Percentiles rank a stretch among this genome's conserved stretches.
Conservation (phyloP, 2,888 invertebrate genomes). For the Oxystoma pomonae region DNA sequence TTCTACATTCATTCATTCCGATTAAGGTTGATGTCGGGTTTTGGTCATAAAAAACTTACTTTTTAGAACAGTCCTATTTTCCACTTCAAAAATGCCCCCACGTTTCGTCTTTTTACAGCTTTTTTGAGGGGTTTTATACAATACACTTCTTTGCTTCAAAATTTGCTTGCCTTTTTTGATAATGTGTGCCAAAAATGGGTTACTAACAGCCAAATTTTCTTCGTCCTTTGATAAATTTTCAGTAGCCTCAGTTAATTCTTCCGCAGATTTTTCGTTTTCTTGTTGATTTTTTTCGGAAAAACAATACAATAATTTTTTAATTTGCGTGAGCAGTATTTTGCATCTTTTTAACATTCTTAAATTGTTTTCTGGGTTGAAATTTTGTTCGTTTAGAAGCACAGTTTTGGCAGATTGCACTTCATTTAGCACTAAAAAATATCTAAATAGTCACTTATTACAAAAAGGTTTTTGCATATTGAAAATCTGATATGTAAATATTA, state of each 20-base stretch:
- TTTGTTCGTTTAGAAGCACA: conserved; percentile 27
- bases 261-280: not conserved
- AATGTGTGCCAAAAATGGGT: conserved; percentile 33
- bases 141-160: conserved; percentile 40
- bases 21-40: too few relatives aligned
- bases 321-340: conserved; percentile 33
- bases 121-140: conserved; percentile 36
- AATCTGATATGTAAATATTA: too few relatives aligned
- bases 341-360: conserved; percentile 37
- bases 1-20: too few relatives aligned
- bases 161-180: conserved; percentile 37
- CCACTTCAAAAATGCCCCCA: not conserved
- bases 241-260: not conserved
- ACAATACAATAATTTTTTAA: conserved; percentile 32
- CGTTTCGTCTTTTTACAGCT: conserved; percentile 5
- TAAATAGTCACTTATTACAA: too few relatives aligned
- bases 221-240: not conserved
- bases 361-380: conserved; percentile 18
- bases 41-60: too few relatives aligned
- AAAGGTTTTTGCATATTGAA: too few relatives aligned
- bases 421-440: conserved; percentile 34
- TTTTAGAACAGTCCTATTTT: not conserved
- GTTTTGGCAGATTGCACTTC: conserved; percentile 34
- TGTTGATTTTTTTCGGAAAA: conserved; percentile 23
- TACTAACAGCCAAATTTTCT: conserved; percentile 10